phyloP scores from a whole-genome alignment of 2,797 vertebrate species.

The Myiothlypis chrysogaster region DNA sequence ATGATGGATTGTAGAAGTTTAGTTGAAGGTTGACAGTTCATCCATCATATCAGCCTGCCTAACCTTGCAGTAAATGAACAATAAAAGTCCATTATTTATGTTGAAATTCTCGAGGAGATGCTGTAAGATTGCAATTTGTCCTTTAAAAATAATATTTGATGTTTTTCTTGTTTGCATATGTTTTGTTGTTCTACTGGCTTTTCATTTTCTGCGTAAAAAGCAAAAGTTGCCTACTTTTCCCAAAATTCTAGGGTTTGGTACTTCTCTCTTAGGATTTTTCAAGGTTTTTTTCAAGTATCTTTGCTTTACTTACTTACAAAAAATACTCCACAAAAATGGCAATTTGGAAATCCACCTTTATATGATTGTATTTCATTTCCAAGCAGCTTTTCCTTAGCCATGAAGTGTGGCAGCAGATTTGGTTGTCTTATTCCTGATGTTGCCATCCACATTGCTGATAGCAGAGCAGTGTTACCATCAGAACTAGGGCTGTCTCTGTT shows the following conservation, averaged over 20 bases:
- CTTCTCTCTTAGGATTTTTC: neutral
- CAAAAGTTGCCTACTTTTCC: neutral
- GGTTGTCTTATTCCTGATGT: neutral
- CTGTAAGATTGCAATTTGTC: conserved; percentile 13
- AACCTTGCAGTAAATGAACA: conserved; percentile 94
- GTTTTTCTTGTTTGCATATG: neutral
- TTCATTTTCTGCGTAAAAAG: neutral
- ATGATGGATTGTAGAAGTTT: conserved; percentile 85
- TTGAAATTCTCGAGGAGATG: conserved; percentile 40
- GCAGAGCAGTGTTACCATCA: neutral
- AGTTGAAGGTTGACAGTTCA: conserved; percentile 85
- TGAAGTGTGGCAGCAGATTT: neutral
- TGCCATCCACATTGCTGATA: neutral
- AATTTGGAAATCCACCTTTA: neutral
- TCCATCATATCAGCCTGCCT: conserved; percentile 88
- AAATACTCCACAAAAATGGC: neutral
- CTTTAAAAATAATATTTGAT: neutral
- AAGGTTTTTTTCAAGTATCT: rapidly evolving
- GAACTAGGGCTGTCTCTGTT: neutral
- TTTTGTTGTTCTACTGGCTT: neutral
- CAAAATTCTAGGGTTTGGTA: neutral
- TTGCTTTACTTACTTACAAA: neutral
- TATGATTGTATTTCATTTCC: neutral
- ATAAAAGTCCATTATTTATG: conserved; percentile 82
- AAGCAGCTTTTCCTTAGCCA: neutral